A percentile compares a stretch with the other conserved stretches of the same genome.
phyloP scores from a whole-genome alignment of 1,140 invertebrate genomes.

The Ridgeia piscesae region DNA sequence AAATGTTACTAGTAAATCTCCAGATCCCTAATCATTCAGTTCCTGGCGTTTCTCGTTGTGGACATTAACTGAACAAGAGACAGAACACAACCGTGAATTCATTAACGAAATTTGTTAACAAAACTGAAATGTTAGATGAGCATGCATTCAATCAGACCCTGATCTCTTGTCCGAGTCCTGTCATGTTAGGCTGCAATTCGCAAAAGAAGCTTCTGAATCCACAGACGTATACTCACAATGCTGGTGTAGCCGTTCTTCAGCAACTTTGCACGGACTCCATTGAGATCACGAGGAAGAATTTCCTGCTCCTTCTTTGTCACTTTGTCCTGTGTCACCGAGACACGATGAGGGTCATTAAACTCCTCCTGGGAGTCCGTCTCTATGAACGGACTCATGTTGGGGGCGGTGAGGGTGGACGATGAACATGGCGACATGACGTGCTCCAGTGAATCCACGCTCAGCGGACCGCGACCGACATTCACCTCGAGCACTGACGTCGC shows the following conservation, averaged over 20 bases:
- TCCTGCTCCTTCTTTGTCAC: neutral
- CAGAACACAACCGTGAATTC: too few species aligned
- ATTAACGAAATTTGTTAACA: too few species aligned
- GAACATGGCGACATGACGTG: neutral
- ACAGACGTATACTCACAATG: neutral
- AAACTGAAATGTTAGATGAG: too few species aligned
- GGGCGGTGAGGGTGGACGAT: neutral
- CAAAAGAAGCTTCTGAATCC: too few species aligned
- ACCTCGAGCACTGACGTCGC: neutral
- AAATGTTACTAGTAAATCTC: too few species aligned
- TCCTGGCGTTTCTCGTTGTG: too few species aligned
- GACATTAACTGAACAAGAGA: too few species aligned
- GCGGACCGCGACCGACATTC: neutral
- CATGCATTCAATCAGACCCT: too few species aligned
- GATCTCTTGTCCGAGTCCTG: too few species aligned
- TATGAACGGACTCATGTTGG: neutral
- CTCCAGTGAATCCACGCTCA: neutral
- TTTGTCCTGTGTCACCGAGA: neutral
- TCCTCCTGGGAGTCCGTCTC: neutral
- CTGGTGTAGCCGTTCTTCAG: neutral
- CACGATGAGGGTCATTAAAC: neutral
- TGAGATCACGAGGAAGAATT: conserved; percentile 3
- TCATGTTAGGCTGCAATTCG: too few species aligned
- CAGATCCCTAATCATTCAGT: too few species aligned
- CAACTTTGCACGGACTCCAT: neutral